Base-by-base conservation (phyloP, 1,140 invertebrate genomes). In the Euwallacea similis region DNA sequence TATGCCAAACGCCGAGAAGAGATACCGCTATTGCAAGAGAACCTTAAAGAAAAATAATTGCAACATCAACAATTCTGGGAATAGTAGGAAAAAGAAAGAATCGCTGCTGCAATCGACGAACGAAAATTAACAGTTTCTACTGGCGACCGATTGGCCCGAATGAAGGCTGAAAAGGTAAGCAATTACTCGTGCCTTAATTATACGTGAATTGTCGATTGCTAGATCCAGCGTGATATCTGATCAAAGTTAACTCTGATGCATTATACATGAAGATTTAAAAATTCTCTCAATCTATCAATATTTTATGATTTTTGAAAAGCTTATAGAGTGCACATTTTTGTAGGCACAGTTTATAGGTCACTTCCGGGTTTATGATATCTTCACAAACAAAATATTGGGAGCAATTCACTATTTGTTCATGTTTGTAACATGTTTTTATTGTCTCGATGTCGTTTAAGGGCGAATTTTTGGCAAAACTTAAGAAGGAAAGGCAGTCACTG, bases 1-100 rank as follows among this genome's bases (percentile, higher is more conserved):
- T 85, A 97, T 71, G 96, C 97, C 2, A 98, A 97, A 78, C 87
- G 96, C 6, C 78, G 96, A 55, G 95, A 97, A 79, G 97, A 98
- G 84, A 94, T 98, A 74, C 95, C 96, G 0, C 80, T 97, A 0
- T 83, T 98, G 44, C 88, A 95, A 76, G 91, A 96, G 78, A 90
- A 89, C 53, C 86, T 94, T 78, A 92, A 95, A 66, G 91, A 96
- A 75, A 94, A 95, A 72, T 89, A 91, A 74, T 89, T 93, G 16
- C 85, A 89, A 74, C 89, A 93, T 64, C 79, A 81, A 65, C 87
- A 92, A 13, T 91, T 95, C 78, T 98, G 96, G 96, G 93, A 97
- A 74, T 88, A 94, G 66, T 91, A 96, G 77, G 96, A 98, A 81
- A 86, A 89, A 66, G 93, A 95, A 76, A 86, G 95, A 72, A 97